Evolutionary conservation across 2,113 vertebrate species (phyloP).

Genomic region (Aptenodytes forsteri): DNA sequence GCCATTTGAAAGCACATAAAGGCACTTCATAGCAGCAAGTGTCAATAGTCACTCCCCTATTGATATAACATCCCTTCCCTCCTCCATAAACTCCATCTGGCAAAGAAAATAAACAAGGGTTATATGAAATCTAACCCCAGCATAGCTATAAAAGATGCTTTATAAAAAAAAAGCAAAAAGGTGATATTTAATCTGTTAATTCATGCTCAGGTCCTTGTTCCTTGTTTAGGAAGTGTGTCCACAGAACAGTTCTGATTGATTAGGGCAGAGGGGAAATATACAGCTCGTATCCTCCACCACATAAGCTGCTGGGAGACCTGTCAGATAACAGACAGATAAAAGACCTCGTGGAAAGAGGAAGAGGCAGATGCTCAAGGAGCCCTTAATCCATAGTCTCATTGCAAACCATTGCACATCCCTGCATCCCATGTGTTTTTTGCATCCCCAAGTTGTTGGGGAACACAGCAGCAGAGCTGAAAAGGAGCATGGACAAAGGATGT

Average conservation of each 20-base stretch:
- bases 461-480: background rate
- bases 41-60: constrained; percentile 64
- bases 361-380: background rate
- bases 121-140: constrained; percentile 25
- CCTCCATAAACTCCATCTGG: constrained; percentile 30
- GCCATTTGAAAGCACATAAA: constrained; percentile 57
- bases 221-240: background rate
- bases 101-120: constrained; percentile 40
- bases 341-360: background rate
- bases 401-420: background rate
- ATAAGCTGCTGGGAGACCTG: background rate
- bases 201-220: background rate
- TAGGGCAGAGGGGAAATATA: background rate
- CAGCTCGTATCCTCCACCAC: background rate
- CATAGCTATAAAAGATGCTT: background rate
- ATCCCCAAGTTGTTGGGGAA: background rate
- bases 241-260: background rate
- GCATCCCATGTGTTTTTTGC: background rate
- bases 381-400: background rate
- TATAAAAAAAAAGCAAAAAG: background rate
- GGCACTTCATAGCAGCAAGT: constrained; percentile 58
- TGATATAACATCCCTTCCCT: constrained; percentile 41
- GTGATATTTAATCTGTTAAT: background rate
- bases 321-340: background rate
- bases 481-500: background rate